A percentile compares a stretch with the other conserved stretches of the same genome.
phyloP scores from a whole-genome alignment of 2,113 vertebrate genomes.

The Chaetodon auriga region DNA sequence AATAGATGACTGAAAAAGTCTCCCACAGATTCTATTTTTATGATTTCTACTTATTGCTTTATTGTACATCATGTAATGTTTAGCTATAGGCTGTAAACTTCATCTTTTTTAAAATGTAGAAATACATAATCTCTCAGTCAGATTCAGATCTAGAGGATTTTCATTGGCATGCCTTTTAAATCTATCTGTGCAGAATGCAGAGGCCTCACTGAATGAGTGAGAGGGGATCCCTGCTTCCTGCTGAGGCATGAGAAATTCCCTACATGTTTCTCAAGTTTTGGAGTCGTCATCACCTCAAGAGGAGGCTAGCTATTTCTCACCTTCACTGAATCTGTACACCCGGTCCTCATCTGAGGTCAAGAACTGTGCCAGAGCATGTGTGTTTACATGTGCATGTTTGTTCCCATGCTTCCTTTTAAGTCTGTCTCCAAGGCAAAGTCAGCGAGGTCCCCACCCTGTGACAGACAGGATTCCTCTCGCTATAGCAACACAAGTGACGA shows the following conservation, averaged over 20 bases:
- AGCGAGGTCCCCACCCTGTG: background rate
- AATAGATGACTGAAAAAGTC: conserved; percentile 32
- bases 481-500: conserved; percentile 31
- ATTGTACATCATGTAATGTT: conserved; percentile 17
- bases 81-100: conserved; percentile 1
- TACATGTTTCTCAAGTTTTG: conserved; percentile 74
- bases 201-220: conserved; percentile 36
- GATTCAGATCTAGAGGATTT: background rate
- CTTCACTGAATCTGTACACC: conserved; percentile 60
- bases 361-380: conserved; percentile 55
- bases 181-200: conserved; percentile 31
- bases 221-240: conserved; percentile 62
- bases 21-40: conserved; percentile 8
- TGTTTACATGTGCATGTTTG: conserved; percentile 48
- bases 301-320: conserved; percentile 76
- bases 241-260: conserved; percentile 78
- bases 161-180: conserved; percentile 13
- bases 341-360: conserved; percentile 45
- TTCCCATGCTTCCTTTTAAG: conserved; percentile 42
- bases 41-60: conserved; percentile 13
- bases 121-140: conserved; percentile 3
- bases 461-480: conserved; percentile 19
- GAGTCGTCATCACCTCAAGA: conserved; percentile 67
- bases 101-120: conserved; percentile 12
- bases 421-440: conserved; percentile 44